Base-by-base conservation (phyloP, 2,888 invertebrate genomes). In the Cosmopolites sordidus region DNA sequence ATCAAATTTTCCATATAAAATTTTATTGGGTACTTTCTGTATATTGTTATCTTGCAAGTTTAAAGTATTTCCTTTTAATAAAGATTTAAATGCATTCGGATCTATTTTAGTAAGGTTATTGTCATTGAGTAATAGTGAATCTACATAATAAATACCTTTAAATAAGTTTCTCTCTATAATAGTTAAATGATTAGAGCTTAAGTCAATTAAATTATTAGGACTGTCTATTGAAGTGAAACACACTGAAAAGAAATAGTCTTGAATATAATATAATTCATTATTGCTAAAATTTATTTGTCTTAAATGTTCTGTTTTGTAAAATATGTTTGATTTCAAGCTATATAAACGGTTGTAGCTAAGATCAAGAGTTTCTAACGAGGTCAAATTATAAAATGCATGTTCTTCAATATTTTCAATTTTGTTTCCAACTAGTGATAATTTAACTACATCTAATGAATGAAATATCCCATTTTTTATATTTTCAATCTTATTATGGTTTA, bases 381-480 rank as follows among this genome's bases (percentile, higher is more conserved):
- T 56, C 14, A 65, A 47, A 39, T 64, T 63, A 33, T 59, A 58
- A 56, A 66, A 65, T 4, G 63, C 59, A 16, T 53, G 54, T n/a
- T 51, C 39, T 22, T 57, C 41, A 4, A 66, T 51, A 4, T 12
- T 16, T 27, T 53, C 30, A 16, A 66, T 64, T 12, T 53, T 53
- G 40, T 66, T 66, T 6, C 56, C 58, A 40, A 44, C 54, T 16
- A 66, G 49, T 9, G 47, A 50, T 15, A 66, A 44, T 45, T 51
- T 62, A 1, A 39, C 44, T 8, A 64, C 43, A 3, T 40, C 38
- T 38, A 64, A 49, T 40, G 60, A 58, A 16, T 52, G 54, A 43
- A 66, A 65, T 17, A 64, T 52, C 12, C 55, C 52, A n/a, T 52
- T 48, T 1, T 43, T 16, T 16, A 66, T 45, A 30, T 22, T 38